These are phyloP conservation scores for Mustelus asterias DNA, from an alignment of 2,113 vertebrate species.

Conservation along the genomic window DNA sequence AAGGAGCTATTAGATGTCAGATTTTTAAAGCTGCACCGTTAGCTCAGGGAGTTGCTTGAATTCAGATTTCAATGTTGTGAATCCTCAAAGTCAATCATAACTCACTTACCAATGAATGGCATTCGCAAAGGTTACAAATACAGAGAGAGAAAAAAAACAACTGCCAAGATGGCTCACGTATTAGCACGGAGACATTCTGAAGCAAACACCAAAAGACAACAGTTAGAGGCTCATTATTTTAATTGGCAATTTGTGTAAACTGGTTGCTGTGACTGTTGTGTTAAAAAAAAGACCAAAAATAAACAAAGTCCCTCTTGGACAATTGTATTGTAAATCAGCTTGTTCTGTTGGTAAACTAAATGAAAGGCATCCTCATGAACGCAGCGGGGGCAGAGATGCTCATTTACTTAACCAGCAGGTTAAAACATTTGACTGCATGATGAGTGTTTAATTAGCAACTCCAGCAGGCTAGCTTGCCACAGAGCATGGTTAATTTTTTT, in stretches of 20 bases:
- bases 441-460: slow-evolving; percentile 70
- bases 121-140: slow-evolving; percentile 10
- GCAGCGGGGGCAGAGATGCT: slow-evolving; percentile 68
- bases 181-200: background rate
- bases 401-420: slow-evolving; percentile 76
- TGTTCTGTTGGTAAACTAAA: slow-evolving; percentile 69
- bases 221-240: slow-evolving; percentile 51
- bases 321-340: slow-evolving; percentile 69
- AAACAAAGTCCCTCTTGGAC: slow-evolving; percentile 73
- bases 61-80: slow-evolving; percentile 17
- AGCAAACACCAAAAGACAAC: slow-evolving; percentile 14
- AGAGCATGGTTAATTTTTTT: slow-evolving; percentile 47
- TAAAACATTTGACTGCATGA: slow-evolving; percentile 69
- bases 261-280: slow-evolving; percentile 63
- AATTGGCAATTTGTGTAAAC: slow-evolving; percentile 65
- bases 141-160: background rate
- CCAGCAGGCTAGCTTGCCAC: slow-evolving; percentile 54
- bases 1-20: background rate
- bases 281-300: slow-evolving; percentile 58
- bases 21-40: background rate
- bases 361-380: slow-evolving; percentile 64
- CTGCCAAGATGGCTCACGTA: background rate
- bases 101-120: slow-evolving; percentile 1
- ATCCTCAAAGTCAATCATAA: background rate
- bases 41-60: slow-evolving; percentile 2